Evolutionary conservation across 1,140 invertebrate species (phyloP).

Genomic region (Bombus difficillimus): DNA sequence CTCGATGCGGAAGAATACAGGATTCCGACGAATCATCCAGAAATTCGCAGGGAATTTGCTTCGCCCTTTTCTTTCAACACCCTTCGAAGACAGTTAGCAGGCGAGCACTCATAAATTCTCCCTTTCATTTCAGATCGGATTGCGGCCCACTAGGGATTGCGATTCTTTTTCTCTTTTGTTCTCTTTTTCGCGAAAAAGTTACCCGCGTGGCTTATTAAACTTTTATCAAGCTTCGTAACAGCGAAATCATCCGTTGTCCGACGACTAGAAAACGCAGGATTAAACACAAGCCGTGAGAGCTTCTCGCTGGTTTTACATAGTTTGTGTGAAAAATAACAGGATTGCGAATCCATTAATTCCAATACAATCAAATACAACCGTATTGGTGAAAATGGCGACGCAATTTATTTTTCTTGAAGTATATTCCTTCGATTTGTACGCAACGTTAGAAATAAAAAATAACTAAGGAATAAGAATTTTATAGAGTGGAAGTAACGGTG

Average conservation of each 20-base stretch:
- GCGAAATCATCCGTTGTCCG: background rate
- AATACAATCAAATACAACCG: too few species aligned
- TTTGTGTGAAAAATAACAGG: background rate
- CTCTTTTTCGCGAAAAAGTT: background rate
- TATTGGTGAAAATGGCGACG: too few species aligned
- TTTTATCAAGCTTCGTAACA: background rate
- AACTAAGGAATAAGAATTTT: background rate
- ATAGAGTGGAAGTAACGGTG: background rate
- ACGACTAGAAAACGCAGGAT: background rate
- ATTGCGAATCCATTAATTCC: background rate
- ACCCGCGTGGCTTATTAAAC: background rate
- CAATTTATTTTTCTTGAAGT: too few species aligned
- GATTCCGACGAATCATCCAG: background rate
- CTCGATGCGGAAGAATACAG: background rate
- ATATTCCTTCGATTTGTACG: background rate
- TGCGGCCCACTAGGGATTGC: background rate
- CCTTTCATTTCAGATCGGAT: slow-evolving; percentile 16
- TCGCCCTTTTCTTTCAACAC: background rate
- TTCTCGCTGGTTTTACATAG: background rate
- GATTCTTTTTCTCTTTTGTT: background rate
- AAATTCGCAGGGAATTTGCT: slow-evolving; percentile 11
- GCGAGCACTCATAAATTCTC: background rate
- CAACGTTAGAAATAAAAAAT: background rate
- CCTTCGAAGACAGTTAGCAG: background rate
- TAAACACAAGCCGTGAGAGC: too few species aligned